These are phyloP conservation scores for Bhutanitis thaidina DNA, from an alignment of 2,888 invertebrate species.

Conservation along the genomic window DNA sequence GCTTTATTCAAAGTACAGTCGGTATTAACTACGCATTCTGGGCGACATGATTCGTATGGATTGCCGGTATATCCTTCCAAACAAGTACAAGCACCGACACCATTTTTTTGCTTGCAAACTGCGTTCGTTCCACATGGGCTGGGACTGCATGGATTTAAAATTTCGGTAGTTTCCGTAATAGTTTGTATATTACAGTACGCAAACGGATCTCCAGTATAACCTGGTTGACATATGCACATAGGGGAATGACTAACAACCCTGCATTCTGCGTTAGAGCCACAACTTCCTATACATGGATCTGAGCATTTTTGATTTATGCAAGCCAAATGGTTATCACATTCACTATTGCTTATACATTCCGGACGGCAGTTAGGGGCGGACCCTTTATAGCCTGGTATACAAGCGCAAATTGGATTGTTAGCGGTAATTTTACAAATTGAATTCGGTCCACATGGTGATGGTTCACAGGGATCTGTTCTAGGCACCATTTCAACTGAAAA, in stretches of 20 bases:
- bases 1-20: conserved; percentile 86
- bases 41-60: conserved; percentile 88
- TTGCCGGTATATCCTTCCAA: conserved; percentile 84
- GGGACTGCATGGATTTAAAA: conserved; percentile 81
- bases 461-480: conserved; percentile 80
- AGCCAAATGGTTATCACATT: conserved; percentile 84
- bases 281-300: conserved; percentile 86
- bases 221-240: conserved; percentile 84
- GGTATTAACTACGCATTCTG: conserved; percentile 86
- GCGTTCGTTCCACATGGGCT: conserved; percentile 83
- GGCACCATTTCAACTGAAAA: conserved; percentile 34
- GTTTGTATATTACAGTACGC: conserved; percentile 77
- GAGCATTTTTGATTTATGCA: conserved; percentile 88
- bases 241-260: conserved; percentile 88
- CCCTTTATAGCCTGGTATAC: conserved; percentile 83
- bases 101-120: conserved; percentile 80
- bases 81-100: conserved; percentile 85
- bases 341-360: conserved; percentile 88
- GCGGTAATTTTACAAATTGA: conserved; percentile 84
- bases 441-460: conserved; percentile 89
- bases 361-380: conserved; percentile 88
- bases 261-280: conserved; percentile 87
- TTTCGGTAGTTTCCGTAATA: conserved; percentile 54
- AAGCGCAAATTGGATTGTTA: conserved; percentile 87
- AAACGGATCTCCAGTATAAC: conserved; percentile 89